Conservation (phyloP, 2,797 vertebrate species). For the Glossophaga mutica region DNA sequence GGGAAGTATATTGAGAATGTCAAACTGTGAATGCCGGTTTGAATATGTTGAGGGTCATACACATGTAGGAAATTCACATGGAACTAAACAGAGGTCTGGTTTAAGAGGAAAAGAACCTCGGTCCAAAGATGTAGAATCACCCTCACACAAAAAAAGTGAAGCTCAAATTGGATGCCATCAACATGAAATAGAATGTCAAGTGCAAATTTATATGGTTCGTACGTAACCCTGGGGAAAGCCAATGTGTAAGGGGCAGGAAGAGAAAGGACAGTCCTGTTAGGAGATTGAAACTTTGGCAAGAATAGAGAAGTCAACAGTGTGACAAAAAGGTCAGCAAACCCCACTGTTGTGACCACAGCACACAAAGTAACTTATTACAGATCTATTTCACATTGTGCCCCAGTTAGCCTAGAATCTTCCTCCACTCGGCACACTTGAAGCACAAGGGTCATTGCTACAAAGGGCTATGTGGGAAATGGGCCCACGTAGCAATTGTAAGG, state of each 20-base stretch:
- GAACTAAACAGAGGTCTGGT: background rate
- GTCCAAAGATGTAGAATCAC: background rate
- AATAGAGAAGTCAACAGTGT: background rate
- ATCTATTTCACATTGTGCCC: background rate
- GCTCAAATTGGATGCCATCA: background rate
- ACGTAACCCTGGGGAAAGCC: background rate
- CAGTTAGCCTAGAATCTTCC: background rate
- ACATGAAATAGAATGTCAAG: background rate
- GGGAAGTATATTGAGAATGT: background rate
- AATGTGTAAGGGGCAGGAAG: background rate
- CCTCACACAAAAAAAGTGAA: background rate
- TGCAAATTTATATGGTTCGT: background rate
- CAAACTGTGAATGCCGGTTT: background rate
- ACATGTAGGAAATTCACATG: background rate
- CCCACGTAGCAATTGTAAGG: fast-evolving
- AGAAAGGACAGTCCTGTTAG: background rate
- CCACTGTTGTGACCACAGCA: background rate
- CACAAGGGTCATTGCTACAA: background rate
- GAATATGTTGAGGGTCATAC: background rate
- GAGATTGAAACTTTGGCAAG: background rate
- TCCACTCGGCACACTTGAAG: background rate
- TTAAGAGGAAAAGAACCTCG: background rate
- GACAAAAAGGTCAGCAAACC: background rate
- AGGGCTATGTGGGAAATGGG: background rate
- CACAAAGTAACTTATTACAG: background rate